Conservation (phyloP, 2,888 invertebrate species). For the Serripes groenlandicus region DNA sequence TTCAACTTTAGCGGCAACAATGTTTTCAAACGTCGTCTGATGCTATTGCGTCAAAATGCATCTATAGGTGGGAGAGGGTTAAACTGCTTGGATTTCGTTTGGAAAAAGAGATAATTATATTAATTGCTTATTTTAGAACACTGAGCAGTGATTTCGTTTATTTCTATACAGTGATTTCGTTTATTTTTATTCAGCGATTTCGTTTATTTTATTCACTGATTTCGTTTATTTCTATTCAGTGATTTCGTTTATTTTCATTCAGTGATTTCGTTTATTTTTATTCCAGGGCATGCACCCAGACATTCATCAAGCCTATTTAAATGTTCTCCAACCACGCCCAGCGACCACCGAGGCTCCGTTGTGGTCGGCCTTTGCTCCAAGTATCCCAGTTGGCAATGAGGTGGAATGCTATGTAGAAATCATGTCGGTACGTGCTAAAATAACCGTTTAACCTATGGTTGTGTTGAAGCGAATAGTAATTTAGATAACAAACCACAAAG, state of each 20-base stretch:
- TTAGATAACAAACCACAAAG: no score
- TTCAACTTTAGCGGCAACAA: no score
- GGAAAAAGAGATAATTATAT: background rate
- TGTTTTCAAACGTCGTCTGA: no score
- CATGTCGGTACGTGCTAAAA: background rate
- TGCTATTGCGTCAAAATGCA: no score
- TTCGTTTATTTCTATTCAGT: background rate
- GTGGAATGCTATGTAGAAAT: slow-evolving; percentile 18
- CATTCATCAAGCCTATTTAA: background rate
- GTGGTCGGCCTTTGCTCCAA: slow-evolving; percentile 7
- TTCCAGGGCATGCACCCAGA: slow-evolving; percentile 16
- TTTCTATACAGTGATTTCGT: background rate
- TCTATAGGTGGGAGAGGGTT: no score
- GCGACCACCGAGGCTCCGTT: background rate
- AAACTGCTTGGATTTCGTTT: no score
- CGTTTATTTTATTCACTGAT: background rate
- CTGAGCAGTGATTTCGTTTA: background rate
- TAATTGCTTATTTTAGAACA: background rate
- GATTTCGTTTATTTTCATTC: background rate
- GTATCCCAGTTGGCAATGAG: background rate
- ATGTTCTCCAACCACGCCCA: slow-evolving; percentile 13
- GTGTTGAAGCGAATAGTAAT: no score
- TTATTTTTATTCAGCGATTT: background rate
- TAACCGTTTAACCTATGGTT: no score
- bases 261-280: background rate